Conservation (phyloP, 1,140 invertebrate genomes). For the Drosophila ambigua region DNA sequence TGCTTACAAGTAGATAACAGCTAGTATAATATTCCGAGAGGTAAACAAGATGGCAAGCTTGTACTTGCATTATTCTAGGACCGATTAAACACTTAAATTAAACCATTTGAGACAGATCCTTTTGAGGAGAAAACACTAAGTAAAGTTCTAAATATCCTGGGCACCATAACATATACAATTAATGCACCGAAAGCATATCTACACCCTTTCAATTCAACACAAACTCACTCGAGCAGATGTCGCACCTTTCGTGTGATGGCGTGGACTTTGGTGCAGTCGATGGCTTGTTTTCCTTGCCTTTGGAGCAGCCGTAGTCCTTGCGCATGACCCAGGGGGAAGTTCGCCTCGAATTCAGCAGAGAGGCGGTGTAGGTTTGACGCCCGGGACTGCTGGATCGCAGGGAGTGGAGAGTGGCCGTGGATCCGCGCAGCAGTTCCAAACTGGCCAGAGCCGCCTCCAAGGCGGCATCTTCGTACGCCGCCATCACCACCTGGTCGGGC, state of each 20-base stretch:
- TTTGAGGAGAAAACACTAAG: too few species aligned
- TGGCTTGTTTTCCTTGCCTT: slow-evolving; percentile 23
- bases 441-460: slow-evolving; percentile 62
- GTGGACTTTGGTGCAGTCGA: background rate
- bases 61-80: too few species aligned
- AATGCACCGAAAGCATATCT: too few species aligned
- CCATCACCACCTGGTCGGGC: slow-evolving; percentile 57
- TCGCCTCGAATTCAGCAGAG: slow-evolving; percentile 36
- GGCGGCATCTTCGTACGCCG: slow-evolving; percentile 54
- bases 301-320: slow-evolving; percentile 38
- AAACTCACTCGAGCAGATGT: slow-evolving; percentile 55
- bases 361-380: slow-evolving; percentile 31
- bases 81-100: too few species aligned
- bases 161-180: too few species aligned
- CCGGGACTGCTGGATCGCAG: slow-evolving; percentile 45
- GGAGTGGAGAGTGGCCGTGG: slow-evolving; percentile 42
- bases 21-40: too few species aligned
- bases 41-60: too few species aligned
- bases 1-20: too few species aligned
- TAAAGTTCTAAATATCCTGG: too few species aligned
- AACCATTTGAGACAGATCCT: background rate
- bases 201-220: slow-evolving; percentile 1
- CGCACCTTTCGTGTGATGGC: slow-evolving; percentile 45
- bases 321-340: slow-evolving; percentile 61
- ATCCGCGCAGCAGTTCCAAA: slow-evolving; percentile 53